A percentile compares a stretch with the other conserved stretches of the same genome.
phyloP scores from a whole-genome alignment of 2,113 vertebrate species.

The Balaenoptera acutorostrata region DNA sequence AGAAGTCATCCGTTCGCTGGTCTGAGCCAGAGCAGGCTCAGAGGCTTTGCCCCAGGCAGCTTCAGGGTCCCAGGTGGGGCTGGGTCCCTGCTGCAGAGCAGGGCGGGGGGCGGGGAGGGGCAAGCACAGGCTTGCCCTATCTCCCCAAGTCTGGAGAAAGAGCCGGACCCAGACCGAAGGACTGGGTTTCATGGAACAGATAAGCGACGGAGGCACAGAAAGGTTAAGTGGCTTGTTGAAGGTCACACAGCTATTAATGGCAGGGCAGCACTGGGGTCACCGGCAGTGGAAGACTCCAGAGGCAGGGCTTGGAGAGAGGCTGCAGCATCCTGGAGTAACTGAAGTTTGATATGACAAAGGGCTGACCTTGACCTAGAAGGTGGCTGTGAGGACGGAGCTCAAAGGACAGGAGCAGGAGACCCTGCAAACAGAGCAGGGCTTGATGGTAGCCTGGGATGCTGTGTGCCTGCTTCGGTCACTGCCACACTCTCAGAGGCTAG shows the following conservation, averaged over 20 bases:
- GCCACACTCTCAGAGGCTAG: not conserved
- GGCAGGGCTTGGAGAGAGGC: not conserved
- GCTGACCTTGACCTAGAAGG: not conserved
- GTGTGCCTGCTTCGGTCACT: not conserved
- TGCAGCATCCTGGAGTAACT: not conserved
- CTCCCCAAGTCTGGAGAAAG: not conserved
- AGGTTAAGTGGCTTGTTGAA: not conserved
- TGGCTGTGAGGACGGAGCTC: not conserved
- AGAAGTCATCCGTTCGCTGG: not conserved
- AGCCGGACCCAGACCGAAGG: not conserved
- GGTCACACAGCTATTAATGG: not conserved
- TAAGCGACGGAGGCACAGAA: not conserved
- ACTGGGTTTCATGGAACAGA: not conserved
- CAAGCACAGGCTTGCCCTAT: not conserved
- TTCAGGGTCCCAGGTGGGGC: not conserved
- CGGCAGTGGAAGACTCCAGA: not conserved
- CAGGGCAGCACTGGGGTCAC: not conserved
- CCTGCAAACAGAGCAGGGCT: no score
- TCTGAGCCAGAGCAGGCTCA: not conserved
- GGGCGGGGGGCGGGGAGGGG: rapidly evolving
- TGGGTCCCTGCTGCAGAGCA: rapidly evolving
- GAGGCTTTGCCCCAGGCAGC: not conserved
- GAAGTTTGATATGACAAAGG: not conserved
- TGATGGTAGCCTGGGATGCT: not conserved
- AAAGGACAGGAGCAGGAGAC: not conserved